Conservation (phyloP, 2,113 vertebrate species). For the Neolamprologus tretocephalus region DNA sequence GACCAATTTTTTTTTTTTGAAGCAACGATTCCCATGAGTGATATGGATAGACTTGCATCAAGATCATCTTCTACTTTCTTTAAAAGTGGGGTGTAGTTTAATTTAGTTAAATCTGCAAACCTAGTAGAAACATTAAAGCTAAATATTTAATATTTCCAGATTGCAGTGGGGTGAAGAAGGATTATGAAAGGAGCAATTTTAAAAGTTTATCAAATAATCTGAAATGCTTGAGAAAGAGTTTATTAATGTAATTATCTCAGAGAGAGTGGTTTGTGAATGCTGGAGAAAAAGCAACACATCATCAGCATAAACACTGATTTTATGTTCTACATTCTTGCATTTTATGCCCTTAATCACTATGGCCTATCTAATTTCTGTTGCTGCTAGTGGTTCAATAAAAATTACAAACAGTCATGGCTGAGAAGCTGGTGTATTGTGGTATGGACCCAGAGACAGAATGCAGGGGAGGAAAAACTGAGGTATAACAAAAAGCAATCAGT, state of each 20-base stretch:
- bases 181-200: neutral
- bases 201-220: neutral
- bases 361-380: neutral
- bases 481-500: neutral
- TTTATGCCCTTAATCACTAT: neutral
- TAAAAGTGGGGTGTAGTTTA: neutral
- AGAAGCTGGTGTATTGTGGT: neutral
- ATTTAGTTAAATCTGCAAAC: neutral
- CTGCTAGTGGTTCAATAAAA: neutral
- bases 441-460: neutral
- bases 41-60: neutral
- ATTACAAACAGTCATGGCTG: neutral
- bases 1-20: neutral
- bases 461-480: neutral
- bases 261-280: neutral
- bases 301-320: neutral
- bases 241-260: neutral
- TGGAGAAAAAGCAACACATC: neutral
- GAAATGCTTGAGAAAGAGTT: neutral
- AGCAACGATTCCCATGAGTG: neutral
- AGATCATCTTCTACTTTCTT: neutral
- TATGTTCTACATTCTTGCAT: neutral
- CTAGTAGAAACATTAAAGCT: neutral
- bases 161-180: neutral
- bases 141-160: neutral